A percentile compares a stretch with the other conserved stretches of the same genome.
Conservation (phyloP, 2,797 vertebrate genomes). For the Chaetophractus vellerosus region DNA sequence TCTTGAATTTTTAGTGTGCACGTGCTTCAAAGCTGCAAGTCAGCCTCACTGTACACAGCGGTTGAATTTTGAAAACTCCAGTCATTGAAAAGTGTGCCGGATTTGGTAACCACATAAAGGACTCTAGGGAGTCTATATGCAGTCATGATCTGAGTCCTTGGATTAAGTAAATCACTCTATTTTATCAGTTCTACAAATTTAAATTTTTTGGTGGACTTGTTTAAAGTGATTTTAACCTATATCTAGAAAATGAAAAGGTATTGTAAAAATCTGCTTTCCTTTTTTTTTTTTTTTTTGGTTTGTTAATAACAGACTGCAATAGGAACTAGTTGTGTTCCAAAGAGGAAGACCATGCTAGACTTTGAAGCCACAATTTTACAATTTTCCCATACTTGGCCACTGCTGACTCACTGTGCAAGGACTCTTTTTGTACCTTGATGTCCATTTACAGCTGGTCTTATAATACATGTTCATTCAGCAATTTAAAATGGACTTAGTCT, state of each 20-base stretch:
- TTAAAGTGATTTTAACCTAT: constrained; percentile 48
- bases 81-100: background rate
- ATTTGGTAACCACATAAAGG: background rate
- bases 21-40: background rate
- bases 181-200: constrained; percentile 7
- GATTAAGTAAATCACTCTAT: background rate
- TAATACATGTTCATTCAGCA: constrained; percentile 12
- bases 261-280: constrained; percentile 61
- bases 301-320: constrained; percentile 49
- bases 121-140: background rate
- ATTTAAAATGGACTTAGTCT: constrained; percentile 31
- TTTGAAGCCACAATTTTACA: background rate
- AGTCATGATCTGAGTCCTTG: background rate
- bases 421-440: background rate
- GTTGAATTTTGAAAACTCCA: constrained; percentile 47
- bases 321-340: constrained; percentile 21
- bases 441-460: background rate
- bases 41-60: background rate
- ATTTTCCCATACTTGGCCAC: background rate
- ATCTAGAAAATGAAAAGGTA: constrained; percentile 60
- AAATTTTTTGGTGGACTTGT: background rate
- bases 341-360: constrained; percentile 15
- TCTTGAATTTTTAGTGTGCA: background rate
- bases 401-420: background rate
- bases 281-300: background rate